These are phyloP conservation scores for Lampris incognitus DNA, from an alignment of 2,113 vertebrate genomes.

Conservation along the genomic window DNA sequence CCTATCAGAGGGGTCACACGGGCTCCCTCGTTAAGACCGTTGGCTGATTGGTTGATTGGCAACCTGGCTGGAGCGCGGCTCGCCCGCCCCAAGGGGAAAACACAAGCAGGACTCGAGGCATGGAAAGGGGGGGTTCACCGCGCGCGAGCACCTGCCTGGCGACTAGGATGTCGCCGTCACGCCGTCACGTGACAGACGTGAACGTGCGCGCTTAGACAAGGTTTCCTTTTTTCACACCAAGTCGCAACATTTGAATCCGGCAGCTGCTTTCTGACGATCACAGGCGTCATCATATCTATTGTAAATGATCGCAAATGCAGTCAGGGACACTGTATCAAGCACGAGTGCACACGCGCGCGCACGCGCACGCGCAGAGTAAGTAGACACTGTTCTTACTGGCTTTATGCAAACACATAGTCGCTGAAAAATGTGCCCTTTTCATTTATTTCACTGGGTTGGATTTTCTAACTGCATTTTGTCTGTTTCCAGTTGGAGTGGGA, in stretches of 20 bases:
- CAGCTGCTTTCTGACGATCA: too few relatives aligned
- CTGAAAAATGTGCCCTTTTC: constrained; percentile 10
- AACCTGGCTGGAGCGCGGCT: not conserved
- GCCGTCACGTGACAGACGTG: not conserved
- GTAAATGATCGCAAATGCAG: not conserved
- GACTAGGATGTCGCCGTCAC: not conserved
- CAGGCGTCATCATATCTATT: too few relatives aligned
- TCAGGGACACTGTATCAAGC: not conserved
- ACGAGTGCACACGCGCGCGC: not conserved
- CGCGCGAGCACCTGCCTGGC: constrained; percentile 1
- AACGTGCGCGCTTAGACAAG: too few relatives aligned
- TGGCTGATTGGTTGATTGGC: constrained; percentile 24
- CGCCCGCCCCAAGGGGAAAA: not conserved
- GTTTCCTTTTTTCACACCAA: too few relatives aligned
- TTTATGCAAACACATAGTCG: constrained; percentile 4
- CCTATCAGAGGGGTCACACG: constrained; percentile 47
- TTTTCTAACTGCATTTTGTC: constrained; percentile 40
- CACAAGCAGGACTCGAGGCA: not conserved
- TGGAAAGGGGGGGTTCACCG: not conserved
- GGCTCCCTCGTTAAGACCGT: constrained; percentile 28
- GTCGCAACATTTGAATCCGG: not conserved
- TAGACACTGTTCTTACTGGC: not conserved
- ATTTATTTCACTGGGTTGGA: constrained; percentile 41
- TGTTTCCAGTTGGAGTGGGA: constrained; percentile 35
- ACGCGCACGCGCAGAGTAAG: not conserved